Conservation (phyloP, 2,113 vertebrate species). For the Tympanuchus pallidicinctus region DNA sequence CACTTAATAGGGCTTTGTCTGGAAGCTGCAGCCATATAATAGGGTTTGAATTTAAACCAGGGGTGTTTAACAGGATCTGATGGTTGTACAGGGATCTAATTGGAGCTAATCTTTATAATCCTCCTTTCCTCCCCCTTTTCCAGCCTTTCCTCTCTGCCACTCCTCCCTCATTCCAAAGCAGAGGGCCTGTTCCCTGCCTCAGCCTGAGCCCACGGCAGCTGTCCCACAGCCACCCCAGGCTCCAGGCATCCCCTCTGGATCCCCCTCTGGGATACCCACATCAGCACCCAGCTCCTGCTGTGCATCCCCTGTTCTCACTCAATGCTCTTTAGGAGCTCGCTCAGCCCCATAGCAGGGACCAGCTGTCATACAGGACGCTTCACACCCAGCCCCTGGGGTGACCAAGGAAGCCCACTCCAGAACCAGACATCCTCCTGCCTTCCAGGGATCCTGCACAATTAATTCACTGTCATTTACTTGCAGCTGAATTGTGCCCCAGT, state of each 20-base stretch:
- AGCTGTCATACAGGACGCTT: no score
- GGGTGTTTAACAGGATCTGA: slow-evolving; percentile 53
- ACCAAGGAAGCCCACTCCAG: not conserved
- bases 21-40: slow-evolving; percentile 4
- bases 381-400: rapidly evolving
- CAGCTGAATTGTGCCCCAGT: not conserved
- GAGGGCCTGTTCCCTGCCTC: not conserved
- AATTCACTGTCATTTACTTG: not conserved
- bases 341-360: not conserved
- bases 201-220: not conserved
- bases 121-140: not conserved
- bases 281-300: not conserved
- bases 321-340: not conserved
- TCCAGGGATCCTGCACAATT: not conserved
- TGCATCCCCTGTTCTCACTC: not conserved
- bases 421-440: not conserved
- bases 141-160: not conserved
- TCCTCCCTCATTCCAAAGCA: not conserved
- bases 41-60: slow-evolving; percentile 7
- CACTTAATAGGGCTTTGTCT: slow-evolving; percentile 40
- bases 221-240: not conserved
- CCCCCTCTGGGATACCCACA: not conserved
- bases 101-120: slow-evolving; percentile 35
- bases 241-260: not conserved
- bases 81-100: not conserved